phyloP scores from a whole-genome alignment of 2,113 vertebrate species.

The Naja naja region DNA sequence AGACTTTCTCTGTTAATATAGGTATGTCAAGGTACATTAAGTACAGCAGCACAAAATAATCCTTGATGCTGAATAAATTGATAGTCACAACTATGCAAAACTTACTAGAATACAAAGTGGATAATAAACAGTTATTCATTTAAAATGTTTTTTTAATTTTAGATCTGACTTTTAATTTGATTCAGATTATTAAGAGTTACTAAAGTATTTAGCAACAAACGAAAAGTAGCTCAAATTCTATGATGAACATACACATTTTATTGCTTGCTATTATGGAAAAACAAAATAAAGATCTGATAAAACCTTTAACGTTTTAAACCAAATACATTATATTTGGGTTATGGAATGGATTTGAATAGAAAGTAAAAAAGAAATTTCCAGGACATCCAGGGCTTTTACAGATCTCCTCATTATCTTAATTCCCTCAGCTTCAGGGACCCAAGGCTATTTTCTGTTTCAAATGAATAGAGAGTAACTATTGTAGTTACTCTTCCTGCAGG shows the following conservation, averaged over 20 bases:
- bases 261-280: neutral
- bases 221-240: neutral
- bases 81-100: slow-evolving; percentile 45
- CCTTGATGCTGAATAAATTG: neutral
- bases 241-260: neutral
- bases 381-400: neutral
- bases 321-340: neutral
- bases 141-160: neutral
- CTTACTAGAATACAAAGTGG: slow-evolving; percentile 22
- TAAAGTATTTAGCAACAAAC: neutral
- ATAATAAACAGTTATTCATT: neutral
- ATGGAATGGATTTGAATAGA: neutral
- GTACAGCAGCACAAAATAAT: neutral
- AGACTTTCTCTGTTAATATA: neutral
- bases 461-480: neutral
- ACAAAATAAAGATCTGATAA: neutral
- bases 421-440: neutral
- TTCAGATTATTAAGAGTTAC: neutral
- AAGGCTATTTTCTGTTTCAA: neutral
- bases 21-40: neutral
- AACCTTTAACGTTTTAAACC: neutral
- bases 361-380: neutral
- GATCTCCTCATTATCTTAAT: neutral
- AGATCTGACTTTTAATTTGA: neutral
- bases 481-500: neutral